These are phyloP conservation scores for Anhinga rufa DNA, from an alignment of 2,113 vertebrate species.

Conservation along the genomic window DNA sequence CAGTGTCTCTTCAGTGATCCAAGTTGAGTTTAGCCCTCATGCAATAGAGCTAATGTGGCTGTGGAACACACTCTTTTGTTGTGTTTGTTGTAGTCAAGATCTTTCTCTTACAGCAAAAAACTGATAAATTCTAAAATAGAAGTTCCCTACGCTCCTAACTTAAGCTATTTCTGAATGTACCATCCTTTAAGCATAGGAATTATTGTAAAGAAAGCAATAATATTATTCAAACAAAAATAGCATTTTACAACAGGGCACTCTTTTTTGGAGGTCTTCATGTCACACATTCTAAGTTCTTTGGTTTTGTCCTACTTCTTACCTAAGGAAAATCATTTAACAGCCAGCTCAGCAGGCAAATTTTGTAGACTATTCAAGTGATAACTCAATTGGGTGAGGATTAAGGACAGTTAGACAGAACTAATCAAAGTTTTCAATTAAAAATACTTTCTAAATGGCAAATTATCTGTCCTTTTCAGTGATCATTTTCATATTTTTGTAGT, in stretches of 20 bases:
- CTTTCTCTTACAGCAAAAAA: neutral
- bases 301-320: neutral
- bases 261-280: neutral
- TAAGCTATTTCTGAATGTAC: neutral
- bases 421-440: neutral
- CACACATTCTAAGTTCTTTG: neutral
- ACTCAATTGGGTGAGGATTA: neutral
- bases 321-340: neutral
- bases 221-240: neutral
- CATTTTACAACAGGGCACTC: neutral
- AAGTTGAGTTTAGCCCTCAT: neutral
- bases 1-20: neutral
- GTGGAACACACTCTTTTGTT: neutral
- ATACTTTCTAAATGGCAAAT: neutral
- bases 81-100: neutral
- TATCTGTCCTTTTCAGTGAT: neutral
- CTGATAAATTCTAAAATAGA: neutral
- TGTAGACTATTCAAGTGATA: neutral
- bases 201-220: neutral
- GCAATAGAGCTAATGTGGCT: neutral
- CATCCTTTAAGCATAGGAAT: neutral
- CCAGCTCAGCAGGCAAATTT: neutral
- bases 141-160: neutral
- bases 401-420: neutral
- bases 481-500: neutral